Percentiles rank a stretch among this genome's conserved stretches.
phyloP scores from a whole-genome alignment of 2,113 vertebrate genomes.

The Mixornis gularis region DNA sequence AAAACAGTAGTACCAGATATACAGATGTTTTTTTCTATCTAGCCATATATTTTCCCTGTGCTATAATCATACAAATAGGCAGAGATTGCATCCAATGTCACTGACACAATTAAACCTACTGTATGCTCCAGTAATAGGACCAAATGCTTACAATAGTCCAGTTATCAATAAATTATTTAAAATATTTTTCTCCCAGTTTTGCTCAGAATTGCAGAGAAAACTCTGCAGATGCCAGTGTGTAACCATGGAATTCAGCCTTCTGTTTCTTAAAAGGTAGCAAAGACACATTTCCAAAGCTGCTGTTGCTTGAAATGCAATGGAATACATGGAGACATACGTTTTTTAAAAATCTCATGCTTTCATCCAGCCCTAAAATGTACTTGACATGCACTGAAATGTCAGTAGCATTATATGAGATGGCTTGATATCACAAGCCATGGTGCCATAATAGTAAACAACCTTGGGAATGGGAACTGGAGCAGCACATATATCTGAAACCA shows the following conservation, averaged over 20 bases:
- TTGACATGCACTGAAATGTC: background rate
- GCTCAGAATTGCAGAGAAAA: background rate
- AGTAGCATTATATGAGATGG: background rate
- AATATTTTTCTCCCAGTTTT: background rate
- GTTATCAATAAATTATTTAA: background rate
- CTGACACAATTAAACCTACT: background rate
- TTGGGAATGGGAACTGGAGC: background rate
- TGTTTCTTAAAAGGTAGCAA: background rate
- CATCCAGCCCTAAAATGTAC: constrained; percentile 1
- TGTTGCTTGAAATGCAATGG: background rate
- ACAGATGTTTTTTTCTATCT: background rate
- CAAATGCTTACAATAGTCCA: background rate
- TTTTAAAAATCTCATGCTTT: background rate
- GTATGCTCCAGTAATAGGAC: background rate
- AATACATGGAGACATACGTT: background rate
- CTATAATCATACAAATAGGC: background rate
- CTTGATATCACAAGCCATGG: background rate
- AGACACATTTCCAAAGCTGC: background rate
- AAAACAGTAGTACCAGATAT: background rate
- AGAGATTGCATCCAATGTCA: background rate
- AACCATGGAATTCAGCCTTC: background rate
- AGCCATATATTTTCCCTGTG: background rate
- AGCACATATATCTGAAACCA: background rate
- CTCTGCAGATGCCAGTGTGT: background rate
- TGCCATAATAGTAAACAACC: background rate